Conservation (phyloP, 2,113 vertebrate genomes). For the Gnathonemus longibarbis region DNA sequence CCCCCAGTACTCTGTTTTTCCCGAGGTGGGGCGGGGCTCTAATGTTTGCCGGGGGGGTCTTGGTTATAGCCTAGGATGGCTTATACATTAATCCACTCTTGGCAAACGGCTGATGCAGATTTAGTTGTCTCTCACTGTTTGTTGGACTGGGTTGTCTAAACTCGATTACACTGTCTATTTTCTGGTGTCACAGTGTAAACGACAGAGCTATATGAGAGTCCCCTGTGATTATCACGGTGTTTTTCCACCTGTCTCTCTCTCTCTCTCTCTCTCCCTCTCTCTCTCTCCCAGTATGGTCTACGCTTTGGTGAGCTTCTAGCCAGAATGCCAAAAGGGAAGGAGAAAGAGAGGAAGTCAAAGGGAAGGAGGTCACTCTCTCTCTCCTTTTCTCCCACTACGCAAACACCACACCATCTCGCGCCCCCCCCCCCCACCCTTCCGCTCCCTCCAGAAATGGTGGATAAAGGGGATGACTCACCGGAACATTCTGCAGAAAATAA, state of each 20-base stretch:
- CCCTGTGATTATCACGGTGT: background rate
- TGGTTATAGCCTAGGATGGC: background rate
- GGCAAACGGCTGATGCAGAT: background rate
- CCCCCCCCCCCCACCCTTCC: background rate
- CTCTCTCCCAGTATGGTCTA: slow-evolving; percentile 60
- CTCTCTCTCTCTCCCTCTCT: slow-evolving; percentile 8
- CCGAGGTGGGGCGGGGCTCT: background rate
- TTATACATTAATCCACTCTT: background rate
- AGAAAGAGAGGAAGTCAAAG: slow-evolving; percentile 24
- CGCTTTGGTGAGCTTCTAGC: slow-evolving; percentile 66
- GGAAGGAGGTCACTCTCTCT: slow-evolving; percentile 14
- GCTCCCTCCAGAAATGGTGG: slow-evolving; percentile 13
- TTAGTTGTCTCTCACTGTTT: background rate
- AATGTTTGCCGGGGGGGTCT: background rate
- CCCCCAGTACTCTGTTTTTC: background rate
- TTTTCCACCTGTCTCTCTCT: slow-evolving; percentile 3
- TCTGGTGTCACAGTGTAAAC: background rate
- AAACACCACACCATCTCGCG: slow-evolving; percentile 17
- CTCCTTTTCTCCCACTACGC: slow-evolving; percentile 20
- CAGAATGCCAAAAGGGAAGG: slow-evolving; percentile 20
- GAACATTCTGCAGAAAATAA: slow-evolving; percentile 2
- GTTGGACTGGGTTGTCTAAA: background rate
- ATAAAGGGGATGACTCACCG: background rate
- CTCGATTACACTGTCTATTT: background rate
- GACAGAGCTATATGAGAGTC: background rate